phyloP scores from a whole-genome alignment of 1,140 invertebrate genomes.

The Nixonia krombeini region DNA sequence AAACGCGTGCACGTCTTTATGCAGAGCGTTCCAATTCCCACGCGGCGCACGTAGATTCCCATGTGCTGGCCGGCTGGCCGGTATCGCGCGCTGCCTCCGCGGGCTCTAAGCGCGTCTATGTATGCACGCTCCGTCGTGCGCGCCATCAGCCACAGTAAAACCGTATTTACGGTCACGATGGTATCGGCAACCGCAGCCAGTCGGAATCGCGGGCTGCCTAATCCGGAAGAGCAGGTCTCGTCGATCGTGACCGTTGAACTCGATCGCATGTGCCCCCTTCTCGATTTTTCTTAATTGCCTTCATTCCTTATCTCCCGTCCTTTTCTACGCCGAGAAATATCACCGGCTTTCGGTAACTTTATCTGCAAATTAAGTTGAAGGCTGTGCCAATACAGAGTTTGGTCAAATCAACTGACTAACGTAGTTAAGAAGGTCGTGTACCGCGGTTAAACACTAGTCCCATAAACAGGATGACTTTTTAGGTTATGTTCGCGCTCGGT shows the following conservation, averaged over 20 bases:
- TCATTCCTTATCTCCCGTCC: too few relatives aligned
- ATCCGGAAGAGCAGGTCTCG: constrained; percentile 42
- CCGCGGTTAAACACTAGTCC: too few relatives aligned
- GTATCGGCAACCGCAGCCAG: constrained; percentile 41
- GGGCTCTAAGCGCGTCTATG: constrained; percentile 8
- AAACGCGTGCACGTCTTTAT: constrained; percentile 35
- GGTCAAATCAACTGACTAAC: too few relatives aligned
- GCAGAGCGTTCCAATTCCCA: constrained; percentile 42
- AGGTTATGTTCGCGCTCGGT: too few relatives aligned
- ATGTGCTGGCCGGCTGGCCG: constrained; percentile 16
- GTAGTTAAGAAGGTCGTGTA: too few relatives aligned
- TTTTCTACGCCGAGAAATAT: too few relatives aligned
- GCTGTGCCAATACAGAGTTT: too few relatives aligned
- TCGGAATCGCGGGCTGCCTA: constrained; percentile 39
- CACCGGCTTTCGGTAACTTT: too few relatives aligned
- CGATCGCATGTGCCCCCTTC: constrained; percentile 33
- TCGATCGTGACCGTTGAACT: constrained; percentile 43
- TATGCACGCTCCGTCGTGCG: constrained; percentile 23
- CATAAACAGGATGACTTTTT: too few relatives aligned
- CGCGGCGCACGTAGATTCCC: constrained; percentile 31
- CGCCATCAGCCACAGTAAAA: constrained; percentile 38
- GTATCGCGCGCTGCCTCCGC: constrained; percentile 11
- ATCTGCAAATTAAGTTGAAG: too few relatives aligned
- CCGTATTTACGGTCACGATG: constrained; percentile 45
- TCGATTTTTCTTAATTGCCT: neutral